phyloP scores from a whole-genome alignment of 2,113 vertebrate genomes.

The Raja brachyura region DNA sequence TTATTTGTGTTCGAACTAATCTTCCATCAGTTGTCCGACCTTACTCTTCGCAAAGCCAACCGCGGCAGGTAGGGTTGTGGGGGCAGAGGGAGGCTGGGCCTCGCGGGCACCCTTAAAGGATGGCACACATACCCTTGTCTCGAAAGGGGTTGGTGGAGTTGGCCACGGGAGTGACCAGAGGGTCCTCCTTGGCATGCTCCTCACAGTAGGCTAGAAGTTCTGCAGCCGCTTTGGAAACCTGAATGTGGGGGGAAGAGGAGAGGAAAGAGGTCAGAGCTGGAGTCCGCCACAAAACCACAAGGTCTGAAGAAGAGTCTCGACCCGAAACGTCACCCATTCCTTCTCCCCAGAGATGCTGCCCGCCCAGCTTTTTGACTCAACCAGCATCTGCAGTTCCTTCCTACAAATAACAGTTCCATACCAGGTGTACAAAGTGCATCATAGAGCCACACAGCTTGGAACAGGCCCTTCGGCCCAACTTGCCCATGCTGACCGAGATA shows the following conservation, averaged over 20 bases:
- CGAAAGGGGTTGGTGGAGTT: slow-evolving; percentile 33
- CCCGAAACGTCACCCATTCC: too few relatives aligned
- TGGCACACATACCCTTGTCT: slow-evolving; percentile 35
- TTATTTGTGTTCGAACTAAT: neutral
- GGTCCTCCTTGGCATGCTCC: slow-evolving; percentile 35
- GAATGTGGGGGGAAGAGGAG: neutral
- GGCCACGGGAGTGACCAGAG: slow-evolving; percentile 25
- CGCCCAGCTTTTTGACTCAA: too few relatives aligned
- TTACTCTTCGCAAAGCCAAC: neutral
- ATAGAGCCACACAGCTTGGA: too few relatives aligned
- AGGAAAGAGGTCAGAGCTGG: neutral
- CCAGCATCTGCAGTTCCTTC: too few relatives aligned
- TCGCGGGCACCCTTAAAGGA: neutral
- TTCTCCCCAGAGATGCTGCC: too few relatives aligned
- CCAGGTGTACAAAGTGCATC: too few relatives aligned
- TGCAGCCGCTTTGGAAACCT: slow-evolving; percentile 35
- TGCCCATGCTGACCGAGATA: too few relatives aligned
- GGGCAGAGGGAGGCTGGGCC: too few relatives aligned
- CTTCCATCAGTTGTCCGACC: too few relatives aligned
- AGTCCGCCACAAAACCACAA: neutral
- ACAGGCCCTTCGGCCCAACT: too few relatives aligned
- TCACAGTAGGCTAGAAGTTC: slow-evolving; percentile 26
- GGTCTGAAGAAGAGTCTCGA: too few relatives aligned
- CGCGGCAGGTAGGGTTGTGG: neutral
- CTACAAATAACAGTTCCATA: too few relatives aligned